phyloP scores from a whole-genome alignment of 2,113 vertebrate genomes.

The Halichoeres trimaculatus region DNA sequence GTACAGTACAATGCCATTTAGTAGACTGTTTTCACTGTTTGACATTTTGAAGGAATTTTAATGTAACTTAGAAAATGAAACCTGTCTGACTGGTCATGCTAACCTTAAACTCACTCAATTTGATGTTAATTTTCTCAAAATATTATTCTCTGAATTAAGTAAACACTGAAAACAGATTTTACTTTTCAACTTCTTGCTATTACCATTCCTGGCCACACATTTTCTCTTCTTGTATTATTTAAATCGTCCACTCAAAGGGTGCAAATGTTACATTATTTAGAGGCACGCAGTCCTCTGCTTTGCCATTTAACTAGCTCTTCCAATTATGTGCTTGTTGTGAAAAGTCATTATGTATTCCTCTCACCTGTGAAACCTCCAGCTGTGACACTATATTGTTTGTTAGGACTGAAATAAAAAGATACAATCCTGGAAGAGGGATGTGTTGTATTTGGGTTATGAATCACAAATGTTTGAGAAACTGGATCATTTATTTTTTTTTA shows the following conservation, averaged over 20 bases:
- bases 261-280: constrained; percentile 2
- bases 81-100: background rate
- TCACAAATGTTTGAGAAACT: constrained; percentile 11
- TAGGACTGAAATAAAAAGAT: constrained; percentile 40
- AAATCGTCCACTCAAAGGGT: background rate
- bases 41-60: constrained; percentile 9
- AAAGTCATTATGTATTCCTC: constrained; percentile 25
- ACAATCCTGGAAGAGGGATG: background rate
- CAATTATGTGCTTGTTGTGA: constrained; percentile 13
- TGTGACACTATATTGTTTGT: constrained; percentile 3
- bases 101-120: no score
- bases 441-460: background rate
- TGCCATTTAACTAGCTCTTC: no score
- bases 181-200: background rate
- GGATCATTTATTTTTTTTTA: constrained; percentile 14
- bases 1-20: constrained; percentile 29
- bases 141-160: no score
- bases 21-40: background rate
- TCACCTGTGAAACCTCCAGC: constrained; percentile 27
- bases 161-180: no score
- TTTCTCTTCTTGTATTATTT: constrained; percentile 1
- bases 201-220: background rate
- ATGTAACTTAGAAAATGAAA: constrained; percentile 36
- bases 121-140: no score
- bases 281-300: constrained; percentile 11